Evolutionary conservation across 1,140 invertebrate species (phyloP), one percentile per base, ranked within the genome.

Genomic region (Metopolophium dirhodum): DNA sequence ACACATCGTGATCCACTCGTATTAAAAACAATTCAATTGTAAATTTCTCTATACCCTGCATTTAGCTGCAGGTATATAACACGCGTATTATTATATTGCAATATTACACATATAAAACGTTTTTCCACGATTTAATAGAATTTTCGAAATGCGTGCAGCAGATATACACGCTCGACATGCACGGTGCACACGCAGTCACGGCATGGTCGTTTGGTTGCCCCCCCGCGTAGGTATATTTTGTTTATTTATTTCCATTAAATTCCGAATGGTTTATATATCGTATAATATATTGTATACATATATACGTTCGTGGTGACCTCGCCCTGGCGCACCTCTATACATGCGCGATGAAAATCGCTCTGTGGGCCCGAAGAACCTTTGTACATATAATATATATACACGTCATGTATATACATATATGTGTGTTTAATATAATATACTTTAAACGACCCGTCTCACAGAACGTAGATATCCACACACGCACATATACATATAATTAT

Each of bases 401-500:
- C 49, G 30, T 9, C 9, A 14, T 49, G 47, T 49, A 49, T 49
- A 49, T 49, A 49, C 35, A 11, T 45, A 30, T 47, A 6, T 57
- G n/a, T 35, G 22, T 90, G 20, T 90, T 57, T 90, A 90, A 30
- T 77, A 45, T 93, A 37, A 82, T 92, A 54, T 86, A 93, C 82
- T 93, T 57, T 85, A 85, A 93, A 93, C 49, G 91, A 93, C 14
- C 77, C 82, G 91, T 82, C 85, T 93, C 82, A 54, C 35, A 20
- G n/a, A 49, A 47, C n/a, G 37, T 90, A 41, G 20, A 61, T 51
- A 51, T 86, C 26, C 45, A 49, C 51, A 37, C 22, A n/a, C 26
- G 1, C 18, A 7, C 37, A 37, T 14, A 18, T 68, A 68, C 18
- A 18, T 68, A 68, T 37, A 37, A 37, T 37, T 37, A 37, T 91